Percentiles rank a stretch among this genome's conserved stretches.
These are phyloP conservation scores for Bufo gargarizans DNA, from an alignment of 2,113 vertebrate species.

Conservation along the genomic window DNA sequence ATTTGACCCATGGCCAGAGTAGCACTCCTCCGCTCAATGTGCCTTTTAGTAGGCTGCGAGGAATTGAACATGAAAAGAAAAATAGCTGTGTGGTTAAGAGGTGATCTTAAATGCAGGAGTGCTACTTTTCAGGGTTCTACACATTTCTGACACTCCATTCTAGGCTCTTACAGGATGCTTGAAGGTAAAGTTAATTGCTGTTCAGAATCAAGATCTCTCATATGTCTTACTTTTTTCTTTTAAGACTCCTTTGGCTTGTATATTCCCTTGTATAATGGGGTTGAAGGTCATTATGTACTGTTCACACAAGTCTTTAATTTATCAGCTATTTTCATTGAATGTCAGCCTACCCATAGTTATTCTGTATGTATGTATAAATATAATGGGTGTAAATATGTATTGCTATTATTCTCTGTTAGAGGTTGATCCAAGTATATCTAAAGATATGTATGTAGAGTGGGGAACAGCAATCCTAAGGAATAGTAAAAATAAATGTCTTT, in stretches of 20 bases:
- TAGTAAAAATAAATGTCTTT: no score
- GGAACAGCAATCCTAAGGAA: no score
- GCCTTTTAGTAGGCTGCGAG: background rate
- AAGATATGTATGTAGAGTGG: no score
- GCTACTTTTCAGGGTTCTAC: background rate
- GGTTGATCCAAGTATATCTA: no score
- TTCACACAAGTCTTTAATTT: constrained; percentile 14
- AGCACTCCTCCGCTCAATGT: background rate
- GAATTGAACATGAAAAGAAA: constrained; percentile 28
- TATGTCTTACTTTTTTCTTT: background rate
- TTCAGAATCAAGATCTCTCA: constrained; percentile 5
- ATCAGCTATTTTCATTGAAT: background rate
- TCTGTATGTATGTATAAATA: background rate
- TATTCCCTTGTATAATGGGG: background rate
- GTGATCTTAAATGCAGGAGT: background rate
- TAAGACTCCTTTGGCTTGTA: background rate
- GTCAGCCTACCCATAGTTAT: background rate
- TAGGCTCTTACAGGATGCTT: background rate
- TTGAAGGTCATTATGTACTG: background rate
- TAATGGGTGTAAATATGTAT: no score
- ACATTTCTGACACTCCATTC: constrained; percentile 19
- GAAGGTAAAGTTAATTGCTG: constrained; percentile 40
- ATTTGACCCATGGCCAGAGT: background rate
- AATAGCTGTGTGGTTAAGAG: constrained; percentile 25
- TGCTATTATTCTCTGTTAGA: no score